Conservation (phyloP, 2,113 vertebrate species). For the Cinclus cinclus region DNA sequence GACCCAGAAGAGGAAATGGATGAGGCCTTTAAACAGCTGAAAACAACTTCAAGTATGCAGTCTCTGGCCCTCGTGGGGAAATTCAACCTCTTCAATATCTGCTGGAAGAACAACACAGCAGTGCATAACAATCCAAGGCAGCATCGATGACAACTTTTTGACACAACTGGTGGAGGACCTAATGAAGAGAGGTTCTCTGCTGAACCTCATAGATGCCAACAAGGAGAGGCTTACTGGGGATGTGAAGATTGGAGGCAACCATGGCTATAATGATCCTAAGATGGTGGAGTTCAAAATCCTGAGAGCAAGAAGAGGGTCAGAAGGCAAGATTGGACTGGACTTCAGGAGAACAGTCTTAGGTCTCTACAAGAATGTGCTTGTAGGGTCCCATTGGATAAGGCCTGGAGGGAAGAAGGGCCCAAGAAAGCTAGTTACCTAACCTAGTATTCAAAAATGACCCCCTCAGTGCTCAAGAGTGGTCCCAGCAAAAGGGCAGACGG, state of each 20-base stretch:
- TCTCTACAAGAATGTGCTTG: background rate
- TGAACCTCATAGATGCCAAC: background rate
- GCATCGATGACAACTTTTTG: background rate
- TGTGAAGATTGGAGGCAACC: background rate
- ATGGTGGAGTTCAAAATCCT: background rate
- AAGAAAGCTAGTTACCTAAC: background rate
- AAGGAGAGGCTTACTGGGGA: background rate
- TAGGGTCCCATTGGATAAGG: background rate
- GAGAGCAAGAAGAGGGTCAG: background rate
- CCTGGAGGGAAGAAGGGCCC: background rate
- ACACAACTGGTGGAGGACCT: background rate
- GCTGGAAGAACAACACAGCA: background rate
- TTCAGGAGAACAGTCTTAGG: background rate
- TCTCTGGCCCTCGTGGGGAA: background rate
- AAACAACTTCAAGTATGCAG: background rate
- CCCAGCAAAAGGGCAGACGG: background rate
- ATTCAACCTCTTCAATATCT: fast-evolving
- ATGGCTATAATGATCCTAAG: background rate
- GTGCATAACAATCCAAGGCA: background rate
- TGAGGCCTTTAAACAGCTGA: background rate
- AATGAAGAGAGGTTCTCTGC: background rate
- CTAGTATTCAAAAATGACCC: background rate
- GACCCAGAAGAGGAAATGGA: background rate
- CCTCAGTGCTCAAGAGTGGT: background rate
- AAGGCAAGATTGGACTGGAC: background rate